These are phyloP conservation scores for Habropoda laboriosa DNA, from an alignment of 1,140 invertebrate genomes.

Conservation along the genomic window DNA sequence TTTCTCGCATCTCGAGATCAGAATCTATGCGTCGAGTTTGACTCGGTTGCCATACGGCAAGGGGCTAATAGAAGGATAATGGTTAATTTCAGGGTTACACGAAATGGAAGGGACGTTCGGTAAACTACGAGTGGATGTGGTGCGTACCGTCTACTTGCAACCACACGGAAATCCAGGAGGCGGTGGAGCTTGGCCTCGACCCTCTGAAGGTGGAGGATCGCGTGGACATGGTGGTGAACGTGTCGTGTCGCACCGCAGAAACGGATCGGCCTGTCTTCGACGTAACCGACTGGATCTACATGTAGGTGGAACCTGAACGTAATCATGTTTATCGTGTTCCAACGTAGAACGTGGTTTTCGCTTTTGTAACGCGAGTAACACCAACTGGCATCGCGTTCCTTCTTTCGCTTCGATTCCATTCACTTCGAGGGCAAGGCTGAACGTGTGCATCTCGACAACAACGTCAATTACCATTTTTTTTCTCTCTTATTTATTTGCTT, in stretches of 20 bases:
- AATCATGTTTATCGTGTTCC: slow-evolving; percentile 13
- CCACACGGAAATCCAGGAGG: slow-evolving; percentile 60
- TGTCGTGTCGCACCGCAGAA: slow-evolving; percentile 65
- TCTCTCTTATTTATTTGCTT: too few species aligned
- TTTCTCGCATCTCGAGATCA: too few species aligned
- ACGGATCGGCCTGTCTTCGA: slow-evolving; percentile 52
- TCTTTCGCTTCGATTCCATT: too few species aligned
- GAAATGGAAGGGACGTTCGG: slow-evolving; percentile 55
- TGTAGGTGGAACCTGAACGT: slow-evolving; percentile 52
- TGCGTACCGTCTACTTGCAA: slow-evolving; percentile 74
- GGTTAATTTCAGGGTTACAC: slow-evolving; percentile 45
- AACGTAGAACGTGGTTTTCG: neutral
- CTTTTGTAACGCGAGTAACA: neutral
- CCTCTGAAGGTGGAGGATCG: slow-evolving; percentile 66
- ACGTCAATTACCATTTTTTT: slow-evolving; percentile 1
- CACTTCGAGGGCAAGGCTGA: slow-evolving; percentile 26
- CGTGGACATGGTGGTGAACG: slow-evolving; percentile 64
- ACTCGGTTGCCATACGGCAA: too few species aligned
- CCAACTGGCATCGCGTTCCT: too few species aligned
- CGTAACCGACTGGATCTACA: slow-evolving; percentile 68
- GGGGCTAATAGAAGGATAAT: too few species aligned
- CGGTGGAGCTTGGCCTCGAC: slow-evolving; percentile 65
- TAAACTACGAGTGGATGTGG: slow-evolving; percentile 72
- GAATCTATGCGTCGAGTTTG: too few species aligned
- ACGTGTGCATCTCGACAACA: neutral